Conservation (phyloP, 1,140 invertebrate species). For the Monomorium pharaonis region DNA sequence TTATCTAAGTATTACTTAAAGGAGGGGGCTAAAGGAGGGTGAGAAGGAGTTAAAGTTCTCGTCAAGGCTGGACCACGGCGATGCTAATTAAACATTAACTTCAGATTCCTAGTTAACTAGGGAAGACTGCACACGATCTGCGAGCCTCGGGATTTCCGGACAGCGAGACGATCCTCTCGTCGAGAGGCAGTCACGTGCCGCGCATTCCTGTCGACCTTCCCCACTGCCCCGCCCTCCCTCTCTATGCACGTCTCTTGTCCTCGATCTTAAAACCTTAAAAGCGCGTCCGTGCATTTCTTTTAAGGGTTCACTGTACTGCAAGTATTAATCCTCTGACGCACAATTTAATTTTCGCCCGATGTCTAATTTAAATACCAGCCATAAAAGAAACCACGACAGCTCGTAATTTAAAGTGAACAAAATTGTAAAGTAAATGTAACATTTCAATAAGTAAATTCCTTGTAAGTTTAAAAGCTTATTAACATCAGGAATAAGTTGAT, state of each 20-base stretch:
- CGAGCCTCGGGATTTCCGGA: conserved; percentile 12
- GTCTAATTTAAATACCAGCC: neutral
- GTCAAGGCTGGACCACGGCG: neutral
- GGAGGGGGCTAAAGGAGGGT: no score
- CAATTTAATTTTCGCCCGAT: neutral
- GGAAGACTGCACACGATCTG: neutral
- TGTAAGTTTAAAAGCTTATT: neutral
- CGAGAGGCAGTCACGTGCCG: conserved; percentile 55
- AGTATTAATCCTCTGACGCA: neutral
- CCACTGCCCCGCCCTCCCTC: neutral
- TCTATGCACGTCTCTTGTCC: conserved; percentile 2
- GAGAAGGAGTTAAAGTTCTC: neutral
- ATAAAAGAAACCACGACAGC: neutral
- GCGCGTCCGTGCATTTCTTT: conserved; percentile 54
- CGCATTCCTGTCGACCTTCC: conserved; percentile 56
- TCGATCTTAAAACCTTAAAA: conserved; percentile 69
- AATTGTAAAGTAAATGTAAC: neutral
- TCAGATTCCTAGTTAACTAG: neutral
- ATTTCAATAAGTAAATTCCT: neutral
- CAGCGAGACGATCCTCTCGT: conserved; percentile 10
- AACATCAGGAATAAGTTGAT: neutral
- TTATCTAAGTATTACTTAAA: neutral
- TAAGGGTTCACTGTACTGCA: neutral
- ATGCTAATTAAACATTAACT: conserved; percentile 25
- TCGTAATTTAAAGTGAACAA: neutral